Evolutionary conservation across 2,113 vertebrate species (phyloP).

Genomic region (Theropithecus gelada): DNA sequence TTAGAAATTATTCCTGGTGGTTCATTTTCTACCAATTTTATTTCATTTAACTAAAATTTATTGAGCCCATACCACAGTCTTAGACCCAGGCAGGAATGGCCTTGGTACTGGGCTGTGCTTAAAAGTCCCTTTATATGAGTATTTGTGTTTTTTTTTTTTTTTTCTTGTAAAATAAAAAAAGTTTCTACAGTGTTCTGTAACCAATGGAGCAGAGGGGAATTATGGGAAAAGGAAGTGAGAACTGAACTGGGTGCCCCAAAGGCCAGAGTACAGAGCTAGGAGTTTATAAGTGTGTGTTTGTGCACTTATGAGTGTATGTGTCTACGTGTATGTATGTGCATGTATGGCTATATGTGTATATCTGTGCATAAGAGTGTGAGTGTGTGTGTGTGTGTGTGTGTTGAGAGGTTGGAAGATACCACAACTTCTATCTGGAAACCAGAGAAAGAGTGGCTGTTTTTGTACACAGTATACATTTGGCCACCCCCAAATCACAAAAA

Average conservation of each 20-base stretch:
- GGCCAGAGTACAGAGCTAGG: neutral
- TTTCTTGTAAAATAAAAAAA: neutral
- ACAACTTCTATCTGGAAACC: neutral
- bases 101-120: neutral
- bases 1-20: conserved; percentile 16
- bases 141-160: neutral
- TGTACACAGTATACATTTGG: neutral
- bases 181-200: neutral
- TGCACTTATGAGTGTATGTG: neutral
- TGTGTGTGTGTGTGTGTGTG: neutral
- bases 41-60: neutral
- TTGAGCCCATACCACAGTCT: neutral
- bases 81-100: neutral
- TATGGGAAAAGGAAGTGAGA: neutral
- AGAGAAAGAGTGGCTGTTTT: neutral
- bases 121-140: neutral
- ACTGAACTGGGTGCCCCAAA: too few relatives aligned
- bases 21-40: neutral
- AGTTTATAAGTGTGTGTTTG: neutral
- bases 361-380: too few relatives aligned
- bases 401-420: neutral
- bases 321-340: neutral
- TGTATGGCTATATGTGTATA: neutral
- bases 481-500: neutral
- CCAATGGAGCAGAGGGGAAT: neutral